Evolutionary conservation across 1,140 invertebrate species (phyloP), one percentile per base, ranked within the genome.

Genomic region (Propsilocerus akamusi): DNA sequence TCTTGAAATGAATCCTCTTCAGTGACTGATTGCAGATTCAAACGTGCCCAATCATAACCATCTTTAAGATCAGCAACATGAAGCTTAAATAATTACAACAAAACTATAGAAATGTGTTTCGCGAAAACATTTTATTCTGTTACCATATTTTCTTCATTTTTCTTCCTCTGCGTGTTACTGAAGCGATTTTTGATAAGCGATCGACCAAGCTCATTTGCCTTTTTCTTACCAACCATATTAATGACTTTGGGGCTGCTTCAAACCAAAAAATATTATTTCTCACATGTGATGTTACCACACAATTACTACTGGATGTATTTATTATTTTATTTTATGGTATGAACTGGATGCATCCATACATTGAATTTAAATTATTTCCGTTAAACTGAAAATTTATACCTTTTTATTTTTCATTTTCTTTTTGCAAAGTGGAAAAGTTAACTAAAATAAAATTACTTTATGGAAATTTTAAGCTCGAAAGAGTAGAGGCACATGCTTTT

Each of bases 1-100:
- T 98, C 95, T 70, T 97, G 86, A 51, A 98, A 80, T 17, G 88
- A 90, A 48, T 80, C 90, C 63, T 98, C 88, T 60, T 97, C 93
- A 0, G 94, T 99, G 0, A 97, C 85, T 0, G 93, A 97, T 60
- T 89, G 81, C 3, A 96, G 68, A 68, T 95, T 93, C 0, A 94
- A 66, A 30, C 85, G 72, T 41, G 81, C 83, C 86, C 86, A 94
- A 48, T 94, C 86, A 58, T 85, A 87, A 4, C 86, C 89, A 72
- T 95, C 91, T 59, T 84, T 74, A 1, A 95, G 65, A 59, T 94
- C 88, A 25, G 83, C 77, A 8, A 86, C 90, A 58, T 94, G 89
- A 2, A 91, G 63, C 86, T 92, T 58, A 48, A 72, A 72, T 58
- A 51, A 28, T 22, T 49, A 49, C 14, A 3, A 3, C n/a, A 30